Conservation (phyloP, 2,888 invertebrate genomes). For the Mythimna ferrago region DNA sequence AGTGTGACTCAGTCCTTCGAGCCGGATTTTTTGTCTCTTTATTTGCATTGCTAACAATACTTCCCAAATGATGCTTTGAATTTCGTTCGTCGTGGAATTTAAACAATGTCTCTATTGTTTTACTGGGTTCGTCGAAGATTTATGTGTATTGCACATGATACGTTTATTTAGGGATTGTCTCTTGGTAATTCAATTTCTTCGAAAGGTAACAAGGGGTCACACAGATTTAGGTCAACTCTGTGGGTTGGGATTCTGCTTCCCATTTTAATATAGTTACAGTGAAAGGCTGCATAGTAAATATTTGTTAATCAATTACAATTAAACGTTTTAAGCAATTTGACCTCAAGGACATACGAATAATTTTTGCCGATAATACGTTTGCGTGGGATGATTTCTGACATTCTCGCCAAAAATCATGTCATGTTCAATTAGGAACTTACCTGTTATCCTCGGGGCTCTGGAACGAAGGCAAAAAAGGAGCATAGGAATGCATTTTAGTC, state of each 20-base stretch:
- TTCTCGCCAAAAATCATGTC: no score
- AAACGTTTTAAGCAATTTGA: no score
- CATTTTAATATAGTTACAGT: no score
- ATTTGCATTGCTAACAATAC: slow-evolving; percentile 57
- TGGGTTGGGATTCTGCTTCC: background rate
- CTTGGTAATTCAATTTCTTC: background rate
- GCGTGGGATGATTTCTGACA: no score
- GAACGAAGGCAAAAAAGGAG: no score
- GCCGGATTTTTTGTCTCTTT: slow-evolving; percentile 44
- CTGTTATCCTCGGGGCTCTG: no score
- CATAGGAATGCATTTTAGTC: no score
- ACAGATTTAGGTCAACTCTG: background rate
- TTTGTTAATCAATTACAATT: background rate
- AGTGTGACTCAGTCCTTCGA: slow-evolving; percentile 46
- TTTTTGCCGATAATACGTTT: no score
- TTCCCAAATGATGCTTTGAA: slow-evolving; percentile 52
- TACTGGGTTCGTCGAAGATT: slow-evolving; percentile 36
- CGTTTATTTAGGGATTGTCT: slow-evolving; percentile 17
- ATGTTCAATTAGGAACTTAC: no score
- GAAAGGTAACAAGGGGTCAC: background rate
- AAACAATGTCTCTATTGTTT: slow-evolving; percentile 50
- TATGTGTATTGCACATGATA: slow-evolving; percentile 27
- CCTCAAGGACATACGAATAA: no score
- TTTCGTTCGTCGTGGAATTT: slow-evolving; percentile 40
- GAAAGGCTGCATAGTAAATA: background rate